These are phyloP conservation scores for Hypotaenidia okinawae DNA, from an alignment of 2,797 vertebrate species.

Conservation along the genomic window DNA sequence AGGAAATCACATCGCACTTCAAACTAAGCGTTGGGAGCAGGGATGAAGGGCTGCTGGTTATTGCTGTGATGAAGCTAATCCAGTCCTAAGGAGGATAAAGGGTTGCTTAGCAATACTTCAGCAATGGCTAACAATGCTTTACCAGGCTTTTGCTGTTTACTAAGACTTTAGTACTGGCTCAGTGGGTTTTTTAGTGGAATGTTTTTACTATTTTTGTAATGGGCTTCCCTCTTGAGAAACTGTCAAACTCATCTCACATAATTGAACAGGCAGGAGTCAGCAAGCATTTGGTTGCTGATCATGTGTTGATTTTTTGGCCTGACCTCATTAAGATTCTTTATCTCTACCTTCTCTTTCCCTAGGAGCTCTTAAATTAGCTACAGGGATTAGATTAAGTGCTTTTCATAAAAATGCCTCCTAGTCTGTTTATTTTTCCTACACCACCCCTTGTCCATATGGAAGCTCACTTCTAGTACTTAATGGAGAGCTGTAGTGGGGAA, in stretches of 20 bases:
- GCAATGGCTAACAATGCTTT: constrained; percentile 60
- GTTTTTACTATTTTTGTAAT: constrained; percentile 29
- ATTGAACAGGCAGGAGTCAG: constrained; percentile 55
- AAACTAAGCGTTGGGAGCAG: not conserved
- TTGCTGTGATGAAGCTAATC: constrained; percentile 25
- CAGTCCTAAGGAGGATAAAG: constrained; percentile 53
- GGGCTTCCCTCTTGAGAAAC: constrained; percentile 52
- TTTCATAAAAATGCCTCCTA: constrained; percentile 15
- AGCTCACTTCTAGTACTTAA: not conserved
- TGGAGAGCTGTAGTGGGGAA: not conserved
- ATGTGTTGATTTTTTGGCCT: constrained; percentile 59
- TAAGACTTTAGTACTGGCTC: constrained; percentile 49
- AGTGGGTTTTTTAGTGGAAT: constrained; percentile 32
- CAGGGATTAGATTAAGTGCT: constrained; percentile 61
- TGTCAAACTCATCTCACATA: constrained; percentile 55
- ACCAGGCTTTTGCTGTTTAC: constrained; percentile 41
- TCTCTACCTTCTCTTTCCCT: constrained; percentile 51
- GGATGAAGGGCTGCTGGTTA: not conserved
- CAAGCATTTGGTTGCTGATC: constrained; percentile 40
- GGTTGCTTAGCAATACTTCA: constrained; percentile 69
- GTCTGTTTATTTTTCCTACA: not conserved
- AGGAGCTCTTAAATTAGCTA: constrained; percentile 57
- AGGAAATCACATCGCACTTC: not conserved
- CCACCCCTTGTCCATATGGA: not conserved
- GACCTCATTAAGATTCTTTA: constrained; percentile 65